These are phyloP conservation scores for Orthosia gracilis DNA, from an alignment of 2,888 invertebrate genomes.

Conservation along the genomic window DNA sequence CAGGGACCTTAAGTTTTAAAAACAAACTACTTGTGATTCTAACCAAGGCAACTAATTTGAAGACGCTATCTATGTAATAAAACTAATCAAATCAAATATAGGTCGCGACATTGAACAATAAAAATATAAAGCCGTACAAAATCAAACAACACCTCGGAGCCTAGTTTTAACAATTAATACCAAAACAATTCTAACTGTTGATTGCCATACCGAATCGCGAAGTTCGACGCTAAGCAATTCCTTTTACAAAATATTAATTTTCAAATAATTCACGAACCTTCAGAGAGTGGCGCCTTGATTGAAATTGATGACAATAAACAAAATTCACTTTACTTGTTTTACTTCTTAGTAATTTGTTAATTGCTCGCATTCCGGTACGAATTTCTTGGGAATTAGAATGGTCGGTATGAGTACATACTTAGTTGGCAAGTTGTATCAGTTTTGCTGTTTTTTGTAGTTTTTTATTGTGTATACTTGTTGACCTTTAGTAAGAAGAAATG, in stretches of 20 bases:
- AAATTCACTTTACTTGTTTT: conserved; percentile 62
- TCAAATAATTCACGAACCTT: conserved; percentile 42
- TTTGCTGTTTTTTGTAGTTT: conserved; percentile 16
- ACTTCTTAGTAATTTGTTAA: conserved; percentile 61
- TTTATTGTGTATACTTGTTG: conserved; percentile 8
- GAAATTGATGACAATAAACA: conserved; percentile 62
- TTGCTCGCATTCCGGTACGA: conserved; percentile 53
- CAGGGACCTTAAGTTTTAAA: too few relatives aligned
- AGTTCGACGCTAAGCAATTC: conserved; percentile 41
- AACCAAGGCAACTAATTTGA: neutral
- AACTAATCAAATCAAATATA: conserved; percentile 30
- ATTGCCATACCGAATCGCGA: conserved; percentile 47
- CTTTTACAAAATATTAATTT: conserved; percentile 51
- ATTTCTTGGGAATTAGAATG: conserved; percentile 43
- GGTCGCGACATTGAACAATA: conserved; percentile 42
- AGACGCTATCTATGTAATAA: neutral
- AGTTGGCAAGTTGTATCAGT: conserved; percentile 23
- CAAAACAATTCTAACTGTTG: conserved; percentile 42
- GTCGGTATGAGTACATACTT: conserved; percentile 19
- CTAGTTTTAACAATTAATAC: conserved; percentile 48
- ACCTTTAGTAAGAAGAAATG: neutral
- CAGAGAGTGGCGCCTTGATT: conserved; percentile 56
- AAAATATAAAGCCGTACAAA: conserved; percentile 24
- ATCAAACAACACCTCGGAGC: conserved; percentile 19
- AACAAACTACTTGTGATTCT: neutral